Evolutionary conservation across 2,797 vertebrate species (phyloP).

Genomic region (Chrosomus eos): DNA sequence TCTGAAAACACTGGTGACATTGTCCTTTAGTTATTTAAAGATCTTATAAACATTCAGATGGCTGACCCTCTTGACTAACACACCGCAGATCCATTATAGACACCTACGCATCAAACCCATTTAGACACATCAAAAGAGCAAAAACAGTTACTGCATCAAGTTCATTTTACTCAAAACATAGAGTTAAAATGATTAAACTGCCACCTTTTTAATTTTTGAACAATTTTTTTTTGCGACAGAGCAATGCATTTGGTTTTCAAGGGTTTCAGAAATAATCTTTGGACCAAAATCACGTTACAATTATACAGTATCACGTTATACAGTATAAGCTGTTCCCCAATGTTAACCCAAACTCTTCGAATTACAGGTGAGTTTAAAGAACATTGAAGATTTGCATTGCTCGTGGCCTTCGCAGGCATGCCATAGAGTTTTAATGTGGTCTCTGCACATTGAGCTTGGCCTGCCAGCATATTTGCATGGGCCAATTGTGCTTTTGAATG

Average conservation of each 20-base stretch:
- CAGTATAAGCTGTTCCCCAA: neutral
- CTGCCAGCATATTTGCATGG: slow-evolving; percentile 74
- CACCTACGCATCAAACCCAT: neutral
- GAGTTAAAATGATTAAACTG: neutral
- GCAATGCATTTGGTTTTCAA: neutral
- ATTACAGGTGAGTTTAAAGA: slow-evolving; percentile 44
- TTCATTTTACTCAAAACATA: neutral
- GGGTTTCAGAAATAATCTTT: slow-evolving; percentile 1
- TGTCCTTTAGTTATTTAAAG: slow-evolving; percentile 36
- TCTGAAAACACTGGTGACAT: slow-evolving; percentile 36
- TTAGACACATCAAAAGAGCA: neutral
- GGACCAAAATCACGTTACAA: neutral
- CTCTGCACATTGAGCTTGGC: slow-evolving; percentile 35
- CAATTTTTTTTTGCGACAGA: too few relatives aligned
- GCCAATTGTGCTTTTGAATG: slow-evolving; percentile 68
- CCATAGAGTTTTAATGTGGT: slow-evolving; percentile 53
- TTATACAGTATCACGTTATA: neutral
- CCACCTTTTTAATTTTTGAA: too few relatives aligned
- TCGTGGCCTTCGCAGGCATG: slow-evolving; percentile 1
- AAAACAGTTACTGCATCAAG: neutral
- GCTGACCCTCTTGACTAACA: slow-evolving; percentile 22
- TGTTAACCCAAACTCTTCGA: neutral
- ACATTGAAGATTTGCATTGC: slow-evolving; percentile 54
- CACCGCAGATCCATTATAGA: neutral
- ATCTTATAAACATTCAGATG: slow-evolving; percentile 28